A percentile compares a stretch with the other conserved stretches of the same genome.
These are phyloP conservation scores for Meteorus cinctellus DNA, from an alignment of 2,888 invertebrate species.

Conservation along the genomic window DNA sequence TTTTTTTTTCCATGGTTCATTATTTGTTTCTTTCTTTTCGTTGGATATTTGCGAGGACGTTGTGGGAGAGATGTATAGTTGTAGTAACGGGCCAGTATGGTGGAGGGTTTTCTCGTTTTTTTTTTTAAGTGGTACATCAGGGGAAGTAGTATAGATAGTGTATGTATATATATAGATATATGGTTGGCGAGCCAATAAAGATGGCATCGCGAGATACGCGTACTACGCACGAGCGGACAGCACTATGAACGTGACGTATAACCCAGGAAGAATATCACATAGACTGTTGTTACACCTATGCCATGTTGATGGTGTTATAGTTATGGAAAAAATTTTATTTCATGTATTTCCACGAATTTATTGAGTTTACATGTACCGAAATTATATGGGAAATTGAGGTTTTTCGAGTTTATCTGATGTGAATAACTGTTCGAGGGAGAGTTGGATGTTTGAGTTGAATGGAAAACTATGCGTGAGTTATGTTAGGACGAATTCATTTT, in stretches of 20 bases:
- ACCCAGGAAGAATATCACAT: conserved; percentile 39
- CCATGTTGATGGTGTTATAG: conserved; percentile 2
- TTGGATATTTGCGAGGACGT: not conserved
- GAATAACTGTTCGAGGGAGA: no score
- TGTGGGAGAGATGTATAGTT: not conserved
- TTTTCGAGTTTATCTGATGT: no score
- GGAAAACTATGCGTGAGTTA: no score
- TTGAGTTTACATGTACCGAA: not conserved
- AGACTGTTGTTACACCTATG: conserved; percentile 10
- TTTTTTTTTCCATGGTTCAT: not conserved
- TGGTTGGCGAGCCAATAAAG: conserved; percentile 33
- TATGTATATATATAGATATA: conserved; percentile 10
- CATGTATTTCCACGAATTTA: conserved; percentile 22
- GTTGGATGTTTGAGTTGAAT: no score
- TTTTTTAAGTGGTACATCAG: not conserved
- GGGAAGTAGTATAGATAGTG: conserved; percentile 11
- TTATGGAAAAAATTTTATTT: not conserved
- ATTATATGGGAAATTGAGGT: not conserved
- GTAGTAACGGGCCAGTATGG: not conserved
- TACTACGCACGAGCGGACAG: conserved; percentile 37
- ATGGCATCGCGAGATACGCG: conserved; percentile 38
- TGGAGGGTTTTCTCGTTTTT: not conserved
- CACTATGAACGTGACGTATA: conserved; percentile 37
- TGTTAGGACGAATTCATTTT: no score
- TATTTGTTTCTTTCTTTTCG: not conserved